Evolutionary conservation across 2,113 vertebrate genomes (phyloP), one percentile per base, ranked within the genome.

Genomic region (Nothocercus nigrocapillus): DNA sequence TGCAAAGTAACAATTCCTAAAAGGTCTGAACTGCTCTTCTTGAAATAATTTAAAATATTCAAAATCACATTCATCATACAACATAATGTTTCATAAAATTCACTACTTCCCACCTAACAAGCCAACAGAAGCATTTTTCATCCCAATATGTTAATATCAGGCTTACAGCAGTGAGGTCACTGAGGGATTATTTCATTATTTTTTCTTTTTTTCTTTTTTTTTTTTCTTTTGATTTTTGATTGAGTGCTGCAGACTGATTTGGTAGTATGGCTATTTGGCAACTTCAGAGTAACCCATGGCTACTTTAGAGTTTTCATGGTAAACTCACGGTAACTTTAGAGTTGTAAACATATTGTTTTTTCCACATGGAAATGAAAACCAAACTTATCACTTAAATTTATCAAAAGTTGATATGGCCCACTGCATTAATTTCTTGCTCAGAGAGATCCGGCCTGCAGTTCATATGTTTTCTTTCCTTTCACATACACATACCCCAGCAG

Each of bases 401-500:
- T 0, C 9, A 85, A 69, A 89, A 79, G 5, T 22, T 5, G 62
- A 1, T 22, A 22, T 25, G 18, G 42, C 4, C 22, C 15, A 51
- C 27, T 21, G 2, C 36, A 62, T 69, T 67, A 9, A 49, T 77
- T 70, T 85, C 22, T 12, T 77, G 16, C 47, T 51, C 13, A 51
- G 53, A 89, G 87, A 82, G 2, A 6, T 64, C 34, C 69, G 40
- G 38, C 5, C 22, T 90, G 34, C 8, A 20, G 30, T 30, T 36
- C 17, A 40, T 28, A 32, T 3, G 3, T 17, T 67, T 51, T 61
- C 79, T 7, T 21, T 73, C 2, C 25, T 54, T 4, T 42, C 19
- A 21, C 2, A 13, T 30, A 2, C 0, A 3, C 2, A 47, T 5
- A 30, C 3, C 61, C 88, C 30, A 40, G 30, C 82, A 70, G 49